phyloP scores from a whole-genome alignment of 2,888 invertebrate genomes.

The Tubulanus polymorphus region DNA sequence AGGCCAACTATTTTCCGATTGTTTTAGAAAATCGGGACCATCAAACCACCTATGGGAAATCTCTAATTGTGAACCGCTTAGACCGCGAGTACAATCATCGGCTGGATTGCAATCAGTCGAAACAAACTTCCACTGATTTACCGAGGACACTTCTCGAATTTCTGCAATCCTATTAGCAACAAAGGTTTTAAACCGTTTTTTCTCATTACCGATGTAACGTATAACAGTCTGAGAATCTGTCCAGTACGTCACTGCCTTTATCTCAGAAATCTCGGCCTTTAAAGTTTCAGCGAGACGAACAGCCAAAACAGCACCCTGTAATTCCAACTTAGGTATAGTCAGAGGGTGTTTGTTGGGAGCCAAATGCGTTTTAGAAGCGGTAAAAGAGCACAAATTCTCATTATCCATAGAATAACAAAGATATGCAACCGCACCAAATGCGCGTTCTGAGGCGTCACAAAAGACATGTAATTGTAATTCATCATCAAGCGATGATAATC shows the following conservation, averaged over 20 bases:
- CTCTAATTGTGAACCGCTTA: conserved; percentile 2
- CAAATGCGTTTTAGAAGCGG: not conserved
- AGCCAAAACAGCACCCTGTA: conserved; percentile 12
- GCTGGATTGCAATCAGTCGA: not conserved
- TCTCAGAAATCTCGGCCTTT: conserved; percentile 3
- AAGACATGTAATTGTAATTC: not conserved
- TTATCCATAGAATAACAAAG: not conserved
- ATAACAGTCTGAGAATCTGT: conserved; percentile 12
- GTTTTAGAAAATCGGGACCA: conserved; percentile 9
- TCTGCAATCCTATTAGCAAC: conserved; percentile 13
- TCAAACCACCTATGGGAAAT: not conserved
- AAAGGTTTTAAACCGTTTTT: conserved; percentile 17
- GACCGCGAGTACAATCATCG: conserved; percentile 3
- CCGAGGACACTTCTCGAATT: conserved; percentile 9
- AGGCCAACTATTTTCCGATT: conserved; percentile 4
- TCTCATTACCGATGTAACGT: conserved; percentile 14
- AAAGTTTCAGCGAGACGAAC: conserved; percentile 3
- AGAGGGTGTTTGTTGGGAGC: not conserved
- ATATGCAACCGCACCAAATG: not conserved
- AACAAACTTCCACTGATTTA: conserved; percentile 8
- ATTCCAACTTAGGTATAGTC: not conserved
- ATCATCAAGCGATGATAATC: not conserved
- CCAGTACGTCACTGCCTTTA: conserved; percentile 11
- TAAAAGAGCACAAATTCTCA: not conserved
- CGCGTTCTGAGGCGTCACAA: conserved; percentile 1